phyloP scores from a whole-genome alignment of 1,140 invertebrate species.

The Branchinecta lindahli region DNA sequence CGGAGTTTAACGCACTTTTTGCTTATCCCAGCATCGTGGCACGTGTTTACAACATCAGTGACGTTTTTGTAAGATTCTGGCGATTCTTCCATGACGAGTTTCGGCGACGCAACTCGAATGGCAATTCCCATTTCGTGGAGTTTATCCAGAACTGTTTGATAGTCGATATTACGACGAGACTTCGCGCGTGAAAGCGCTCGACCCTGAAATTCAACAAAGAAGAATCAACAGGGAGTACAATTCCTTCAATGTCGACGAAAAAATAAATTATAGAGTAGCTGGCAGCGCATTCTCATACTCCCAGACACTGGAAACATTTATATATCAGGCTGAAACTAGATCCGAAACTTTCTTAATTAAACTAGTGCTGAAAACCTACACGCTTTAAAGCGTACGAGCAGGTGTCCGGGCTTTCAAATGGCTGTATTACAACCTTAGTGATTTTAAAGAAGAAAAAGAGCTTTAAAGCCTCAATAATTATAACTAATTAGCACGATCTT shows the following conservation, averaged over 20 bases:
- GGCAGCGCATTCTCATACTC: no score
- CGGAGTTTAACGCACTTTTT: slow-evolving; percentile 93
- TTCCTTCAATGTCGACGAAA: background rate
- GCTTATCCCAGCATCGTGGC: slow-evolving; percentile 91
- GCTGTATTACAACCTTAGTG: no score
- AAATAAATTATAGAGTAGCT: background rate
- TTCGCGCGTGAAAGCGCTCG: slow-evolving; percentile 91
- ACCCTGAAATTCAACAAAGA: slow-evolving; percentile 46
- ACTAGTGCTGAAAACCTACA: no score
- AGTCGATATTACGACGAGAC: slow-evolving; percentile 87
- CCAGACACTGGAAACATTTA: no score
- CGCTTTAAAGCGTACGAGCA: no score
- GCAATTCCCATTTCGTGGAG: slow-evolving; percentile 83
- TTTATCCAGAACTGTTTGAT: slow-evolving; percentile 71
- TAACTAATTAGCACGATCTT: no score
- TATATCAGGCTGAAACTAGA: no score
- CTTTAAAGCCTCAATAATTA: no score
- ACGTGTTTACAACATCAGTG: slow-evolving; percentile 97
- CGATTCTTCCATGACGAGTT: slow-evolving; percentile 99
- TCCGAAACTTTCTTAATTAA: no score
- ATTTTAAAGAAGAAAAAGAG: no score
- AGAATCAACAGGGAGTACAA: slow-evolving; percentile 14
- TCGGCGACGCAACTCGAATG: slow-evolving; percentile 95
- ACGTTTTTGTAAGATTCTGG: slow-evolving; percentile 99
- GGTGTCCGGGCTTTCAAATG: no score